Conservation (phyloP, 2,113 vertebrate genomes). For the Sander lucioperca region DNA sequence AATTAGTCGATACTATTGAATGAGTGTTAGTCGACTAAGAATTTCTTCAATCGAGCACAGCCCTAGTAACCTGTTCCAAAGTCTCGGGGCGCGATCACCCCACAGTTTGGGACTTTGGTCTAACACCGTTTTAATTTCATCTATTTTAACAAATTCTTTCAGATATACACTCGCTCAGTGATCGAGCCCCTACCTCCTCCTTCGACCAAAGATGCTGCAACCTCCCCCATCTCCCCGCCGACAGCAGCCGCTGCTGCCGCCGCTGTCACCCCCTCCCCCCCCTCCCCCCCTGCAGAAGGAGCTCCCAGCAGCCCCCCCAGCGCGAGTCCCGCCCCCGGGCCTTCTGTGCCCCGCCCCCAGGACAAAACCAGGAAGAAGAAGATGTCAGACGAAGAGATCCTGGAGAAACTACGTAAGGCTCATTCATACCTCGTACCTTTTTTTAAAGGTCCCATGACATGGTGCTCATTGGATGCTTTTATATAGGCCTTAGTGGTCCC, state of each 20-base stretch:
- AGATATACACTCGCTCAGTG: conserved; percentile 98
- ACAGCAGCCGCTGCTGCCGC: conserved; percentile 70
- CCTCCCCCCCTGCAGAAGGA: conserved; percentile 78
- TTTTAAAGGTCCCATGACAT: too few species aligned
- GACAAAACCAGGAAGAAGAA: conserved; percentile 98
- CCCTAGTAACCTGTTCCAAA: too few species aligned
- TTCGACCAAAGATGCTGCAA: conserved; percentile 91
- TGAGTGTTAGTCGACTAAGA: too few species aligned
- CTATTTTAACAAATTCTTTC: not conserved
- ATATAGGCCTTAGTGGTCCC: too few species aligned
- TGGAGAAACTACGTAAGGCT: conserved; percentile 95
- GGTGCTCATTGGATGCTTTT: too few species aligned
- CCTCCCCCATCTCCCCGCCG: conserved; percentile 88
- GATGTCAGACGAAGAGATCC: conserved; percentile 98
- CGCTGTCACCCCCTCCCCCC: conserved; percentile 61
- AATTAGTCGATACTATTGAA: too few species aligned
- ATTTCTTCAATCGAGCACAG: too few species aligned
- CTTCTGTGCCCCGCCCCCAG: conserved; percentile 83
- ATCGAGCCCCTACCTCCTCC: conserved; percentile 91
- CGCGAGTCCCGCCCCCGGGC: conserved; percentile 72
- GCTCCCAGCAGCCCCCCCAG: conserved; percentile 73
- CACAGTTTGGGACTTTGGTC: too few species aligned
- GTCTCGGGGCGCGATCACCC: too few species aligned
- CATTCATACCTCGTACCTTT: not conserved
- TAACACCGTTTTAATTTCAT: not conserved